These are phyloP conservation scores for Drosophila seclusa DNA, from an alignment of 2,888 invertebrate genomes.

Conservation along the genomic window DNA sequence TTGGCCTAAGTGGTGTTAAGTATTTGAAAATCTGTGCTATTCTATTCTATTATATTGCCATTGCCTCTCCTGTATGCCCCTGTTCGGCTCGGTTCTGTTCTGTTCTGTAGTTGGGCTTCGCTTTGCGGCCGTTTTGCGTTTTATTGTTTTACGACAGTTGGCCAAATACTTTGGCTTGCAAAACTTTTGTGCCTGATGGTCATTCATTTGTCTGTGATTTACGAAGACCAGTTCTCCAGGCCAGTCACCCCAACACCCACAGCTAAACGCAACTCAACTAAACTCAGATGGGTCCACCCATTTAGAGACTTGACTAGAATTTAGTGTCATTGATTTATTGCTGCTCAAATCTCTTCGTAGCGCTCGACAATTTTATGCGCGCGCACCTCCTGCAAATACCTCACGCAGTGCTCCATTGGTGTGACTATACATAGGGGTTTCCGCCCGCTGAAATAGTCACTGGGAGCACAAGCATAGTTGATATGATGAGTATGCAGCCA, in stretches of 20 bases:
- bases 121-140: conserved; percentile 60
- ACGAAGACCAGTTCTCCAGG: conserved; percentile 43
- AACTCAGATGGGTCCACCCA: conserved; percentile 8
- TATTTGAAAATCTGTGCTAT: conserved; percentile 72
- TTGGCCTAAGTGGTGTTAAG: conserved; percentile 73
- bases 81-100: neutral
- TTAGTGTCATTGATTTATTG: conserved; percentile 74
- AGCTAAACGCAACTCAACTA: neutral
- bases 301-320: conserved; percentile 41
- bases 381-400: conserved; percentile 65
- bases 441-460: conserved; percentile 74
- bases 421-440: conserved; percentile 83
- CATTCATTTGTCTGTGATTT: conserved; percentile 79
- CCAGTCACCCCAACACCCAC: neutral
- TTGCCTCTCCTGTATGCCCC: neutral
- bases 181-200: conserved; percentile 74
- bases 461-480: conserved; percentile 64
- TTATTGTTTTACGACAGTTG: conserved; percentile 79
- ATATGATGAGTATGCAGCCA: conserved; percentile 70
- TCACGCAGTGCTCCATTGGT: conserved; percentile 71
- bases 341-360: conserved; percentile 64
- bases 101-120: conserved; percentile 26
- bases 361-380: conserved; percentile 73
- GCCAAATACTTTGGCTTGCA: conserved; percentile 72
- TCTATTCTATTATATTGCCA: conserved; percentile 14